Evolutionary conservation across 2,113 vertebrate genomes (phyloP), one percentile per base, ranked within the genome.

Genomic region (Ammodytes dubius): DNA sequence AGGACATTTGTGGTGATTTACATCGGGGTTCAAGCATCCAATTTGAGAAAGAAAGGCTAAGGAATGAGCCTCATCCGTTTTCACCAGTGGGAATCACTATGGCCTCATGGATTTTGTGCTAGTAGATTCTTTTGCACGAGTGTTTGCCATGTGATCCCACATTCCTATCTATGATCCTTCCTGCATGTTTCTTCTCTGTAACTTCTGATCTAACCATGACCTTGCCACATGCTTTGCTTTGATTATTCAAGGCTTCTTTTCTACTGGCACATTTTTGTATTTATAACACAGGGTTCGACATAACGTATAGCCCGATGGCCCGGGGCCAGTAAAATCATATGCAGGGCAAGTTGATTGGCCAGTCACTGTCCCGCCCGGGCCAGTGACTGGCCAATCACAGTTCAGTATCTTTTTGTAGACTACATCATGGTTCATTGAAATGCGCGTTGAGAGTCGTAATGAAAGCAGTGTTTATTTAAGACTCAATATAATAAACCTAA

Each of bases 121-220:
- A 27, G 10, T 63, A 45, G 67, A 15, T 66, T 61, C 58, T 15
- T 15, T 69, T 65, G 42, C 53, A 54, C 72, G 77, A 53, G 73
- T 81, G 80, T 73, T 39, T 57, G 19, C 63, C 81, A 80, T 17
- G 8, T 77, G 84, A 66, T 54, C 53, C 54, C 46, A 70, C 64
- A 70, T 73, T 70, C 58, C 19, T 57, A 52, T 43, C 27, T 13
- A 4, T 0, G 1, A 10, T 74, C 40, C 2, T 9, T 46, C 27
- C 50, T 58, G 15, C 6, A 39, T 37, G 9, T 40, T 37, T 11
- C 11, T 59, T 37, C 3, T 39, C 3, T 53, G 47, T 50, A 7
- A 39, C 56, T 46, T 79, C 3, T 7, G 13, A 65, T 63, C 13
- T 52, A 15, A 70, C 40, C 42, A 3, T 17, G 1, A n/a, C n/a